A percentile compares a stretch with the other conserved stretches of the same genome.
Evolutionary conservation across 2,113 vertebrate genomes (phyloP).

Genomic region (Dendrocopos noguchii): DNA sequence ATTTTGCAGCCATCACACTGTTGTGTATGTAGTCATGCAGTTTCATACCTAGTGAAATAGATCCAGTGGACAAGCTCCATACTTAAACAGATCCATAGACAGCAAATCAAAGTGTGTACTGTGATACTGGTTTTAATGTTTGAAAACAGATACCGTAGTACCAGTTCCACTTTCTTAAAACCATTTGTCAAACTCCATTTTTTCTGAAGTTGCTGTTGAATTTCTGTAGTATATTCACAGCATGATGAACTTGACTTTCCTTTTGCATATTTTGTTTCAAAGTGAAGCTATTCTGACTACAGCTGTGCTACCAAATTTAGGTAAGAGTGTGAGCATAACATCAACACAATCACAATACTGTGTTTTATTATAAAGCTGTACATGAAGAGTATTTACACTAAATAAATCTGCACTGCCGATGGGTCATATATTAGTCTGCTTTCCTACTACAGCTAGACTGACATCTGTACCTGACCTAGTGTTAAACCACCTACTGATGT

Average conservation of each 20-base stretch:
- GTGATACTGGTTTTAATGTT: neutral
- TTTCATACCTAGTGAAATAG: neutral
- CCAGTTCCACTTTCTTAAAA: neutral
- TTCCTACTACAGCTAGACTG: neutral
- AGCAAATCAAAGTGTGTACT: neutral
- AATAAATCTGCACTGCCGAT: neutral
- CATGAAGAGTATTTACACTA: neutral
- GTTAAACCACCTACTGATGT: neutral
- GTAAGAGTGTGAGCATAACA: neutral
- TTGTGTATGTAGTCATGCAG: neutral
- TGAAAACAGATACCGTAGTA: neutral
- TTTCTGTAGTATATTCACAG: slow-evolving; percentile 8
- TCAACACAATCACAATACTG: neutral
- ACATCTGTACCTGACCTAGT: neutral
- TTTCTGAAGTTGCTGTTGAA: neutral
- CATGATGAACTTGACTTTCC: neutral
- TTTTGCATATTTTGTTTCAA: neutral
- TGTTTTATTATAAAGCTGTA: neutral
- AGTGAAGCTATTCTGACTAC: neutral
- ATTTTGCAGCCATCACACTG: neutral
- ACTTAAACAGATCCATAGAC: neutral
- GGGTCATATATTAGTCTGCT: neutral
- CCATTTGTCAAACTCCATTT: slow-evolving; percentile 41
- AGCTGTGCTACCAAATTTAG: neutral
- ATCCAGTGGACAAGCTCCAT: neutral